Conservation (phyloP, 1,140 invertebrate species). For the Heliconius hermathena region DNA sequence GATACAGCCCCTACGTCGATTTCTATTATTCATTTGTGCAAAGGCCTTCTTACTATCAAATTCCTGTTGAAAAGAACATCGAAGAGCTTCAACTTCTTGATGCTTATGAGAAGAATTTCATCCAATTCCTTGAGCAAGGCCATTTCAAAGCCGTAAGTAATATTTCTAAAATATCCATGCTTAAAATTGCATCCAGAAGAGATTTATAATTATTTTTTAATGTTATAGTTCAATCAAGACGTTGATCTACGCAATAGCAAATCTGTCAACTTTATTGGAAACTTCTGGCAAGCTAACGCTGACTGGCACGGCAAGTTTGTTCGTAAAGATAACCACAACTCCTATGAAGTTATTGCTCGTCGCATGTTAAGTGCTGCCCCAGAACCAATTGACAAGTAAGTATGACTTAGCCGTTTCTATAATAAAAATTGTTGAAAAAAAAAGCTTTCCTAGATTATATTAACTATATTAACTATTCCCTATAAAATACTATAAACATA, state of each 20-base stretch:
- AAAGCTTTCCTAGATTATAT: no score
- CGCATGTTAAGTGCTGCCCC: conserved; percentile 71
- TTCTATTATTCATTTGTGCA: conserved; percentile 59
- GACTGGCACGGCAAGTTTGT: conserved; percentile 84
- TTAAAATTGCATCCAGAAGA: not conserved
- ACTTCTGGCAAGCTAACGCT: conserved; percentile 86
- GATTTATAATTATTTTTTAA: conserved; percentile 6
- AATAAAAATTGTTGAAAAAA: no score
- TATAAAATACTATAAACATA: no score
- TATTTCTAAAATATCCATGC: not conserved
- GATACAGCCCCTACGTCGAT: conserved; percentile 82
- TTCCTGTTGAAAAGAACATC: conserved; percentile 56
- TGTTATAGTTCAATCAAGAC: conserved; percentile 61
- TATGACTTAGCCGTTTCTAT: no score
- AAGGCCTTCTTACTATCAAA: conserved; percentile 59
- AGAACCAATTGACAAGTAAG: conserved; percentile 58
- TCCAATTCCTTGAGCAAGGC: conserved; percentile 60
- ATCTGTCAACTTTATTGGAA: conserved; percentile 84
- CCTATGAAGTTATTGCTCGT: conserved; percentile 80
- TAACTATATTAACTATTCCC: no score
- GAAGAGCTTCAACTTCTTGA: conserved; percentile 63
- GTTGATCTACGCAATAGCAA: conserved; percentile 69
- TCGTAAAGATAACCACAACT: conserved; percentile 82
- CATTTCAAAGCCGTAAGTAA: conserved; percentile 67
- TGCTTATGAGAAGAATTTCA: conserved; percentile 65